phyloP scores from a whole-genome alignment of 2,888 invertebrate species.

The Trichopoda pennipes region DNA sequence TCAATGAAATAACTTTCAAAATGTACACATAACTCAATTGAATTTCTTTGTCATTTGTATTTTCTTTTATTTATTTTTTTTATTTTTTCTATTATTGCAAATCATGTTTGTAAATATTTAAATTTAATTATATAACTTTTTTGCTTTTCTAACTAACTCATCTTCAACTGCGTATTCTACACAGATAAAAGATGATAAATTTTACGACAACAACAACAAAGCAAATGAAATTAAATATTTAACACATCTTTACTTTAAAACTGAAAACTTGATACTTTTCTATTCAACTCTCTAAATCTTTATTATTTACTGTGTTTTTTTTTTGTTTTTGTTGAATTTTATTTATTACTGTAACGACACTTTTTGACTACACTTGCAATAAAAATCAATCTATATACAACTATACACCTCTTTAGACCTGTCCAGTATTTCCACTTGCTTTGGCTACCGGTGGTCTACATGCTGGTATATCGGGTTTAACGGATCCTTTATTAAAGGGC shows the following conservation, averaged over 20 bases:
- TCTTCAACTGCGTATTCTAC: slow-evolving; percentile 10
- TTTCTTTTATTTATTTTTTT: no score
- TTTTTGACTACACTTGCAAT: slow-evolving; percentile 58
- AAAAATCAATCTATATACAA: slow-evolving; percentile 61
- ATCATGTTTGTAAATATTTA: slow-evolving; percentile 8
- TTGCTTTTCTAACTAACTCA: slow-evolving; percentile 33
- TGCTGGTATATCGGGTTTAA: slow-evolving; percentile 81
- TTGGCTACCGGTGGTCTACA: slow-evolving; percentile 81
- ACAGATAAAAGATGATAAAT: slow-evolving; percentile 13
- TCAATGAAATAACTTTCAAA: no score
- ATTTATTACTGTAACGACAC: slow-evolving; percentile 31
- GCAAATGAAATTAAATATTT: slow-evolving; percentile 57
- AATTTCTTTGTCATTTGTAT: neutral
- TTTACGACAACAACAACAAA: slow-evolving; percentile 59
- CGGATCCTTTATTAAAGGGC: slow-evolving; percentile 82
- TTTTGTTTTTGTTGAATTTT: slow-evolving; percentile 29
- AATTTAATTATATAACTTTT: slow-evolving; percentile 13
- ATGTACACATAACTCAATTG: no score
- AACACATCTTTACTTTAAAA: slow-evolving; percentile 50
- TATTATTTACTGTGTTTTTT: slow-evolving; percentile 26
- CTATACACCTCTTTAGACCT: slow-evolving; percentile 77
- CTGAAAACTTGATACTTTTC: slow-evolving; percentile 33
- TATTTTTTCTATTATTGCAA: neutral
- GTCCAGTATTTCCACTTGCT: slow-evolving; percentile 82
- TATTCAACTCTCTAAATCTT: slow-evolving; percentile 43